A percentile compares a stretch with the other conserved stretches of the same genome.
phyloP scores from a whole-genome alignment of 2,888 invertebrate species.

The Panorpa germanica region DNA sequence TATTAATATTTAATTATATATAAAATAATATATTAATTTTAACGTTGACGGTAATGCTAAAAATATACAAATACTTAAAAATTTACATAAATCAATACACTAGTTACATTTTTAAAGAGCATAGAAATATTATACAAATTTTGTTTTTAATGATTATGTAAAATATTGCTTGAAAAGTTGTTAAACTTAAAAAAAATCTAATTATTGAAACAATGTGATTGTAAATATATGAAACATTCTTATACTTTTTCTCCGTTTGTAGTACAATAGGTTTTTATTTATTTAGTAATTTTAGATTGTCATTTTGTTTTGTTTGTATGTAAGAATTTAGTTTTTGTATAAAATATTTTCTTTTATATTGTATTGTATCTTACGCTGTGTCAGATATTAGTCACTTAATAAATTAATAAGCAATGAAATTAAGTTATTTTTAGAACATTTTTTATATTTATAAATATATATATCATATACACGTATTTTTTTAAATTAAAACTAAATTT shows the following conservation, averaged over 20 bases:
- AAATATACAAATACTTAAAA: too few species aligned
- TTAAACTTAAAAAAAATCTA: conserved; percentile 2
- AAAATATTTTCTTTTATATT: too few species aligned
- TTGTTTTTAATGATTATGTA: neutral
- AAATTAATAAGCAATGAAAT: neutral
- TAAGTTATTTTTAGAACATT: conserved; percentile 2
- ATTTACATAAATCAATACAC: too few species aligned
- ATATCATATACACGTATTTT: too few species aligned
- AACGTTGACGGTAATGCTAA: conserved; percentile 31
- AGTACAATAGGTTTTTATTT: neutral
- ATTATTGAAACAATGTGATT: neutral
- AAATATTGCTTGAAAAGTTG: conserved; percentile 2
- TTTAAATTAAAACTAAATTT: too few species aligned
- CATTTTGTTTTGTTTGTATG: too few species aligned
- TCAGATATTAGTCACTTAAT: conserved; percentile 2
- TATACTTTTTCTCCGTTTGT: neutral
- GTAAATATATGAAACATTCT: neutral
- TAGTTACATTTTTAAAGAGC: too few species aligned
- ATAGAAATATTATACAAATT: neutral
- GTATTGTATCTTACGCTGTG: too few species aligned
- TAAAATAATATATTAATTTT: conserved; percentile 31
- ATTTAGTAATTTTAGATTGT: too few species aligned
- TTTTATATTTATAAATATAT: too few species aligned
- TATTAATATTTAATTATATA: conserved; percentile 33
- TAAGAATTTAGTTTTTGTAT: too few species aligned